Conservation (phyloP, 2,888 invertebrate species). For the Sphinx pinastri region DNA sequence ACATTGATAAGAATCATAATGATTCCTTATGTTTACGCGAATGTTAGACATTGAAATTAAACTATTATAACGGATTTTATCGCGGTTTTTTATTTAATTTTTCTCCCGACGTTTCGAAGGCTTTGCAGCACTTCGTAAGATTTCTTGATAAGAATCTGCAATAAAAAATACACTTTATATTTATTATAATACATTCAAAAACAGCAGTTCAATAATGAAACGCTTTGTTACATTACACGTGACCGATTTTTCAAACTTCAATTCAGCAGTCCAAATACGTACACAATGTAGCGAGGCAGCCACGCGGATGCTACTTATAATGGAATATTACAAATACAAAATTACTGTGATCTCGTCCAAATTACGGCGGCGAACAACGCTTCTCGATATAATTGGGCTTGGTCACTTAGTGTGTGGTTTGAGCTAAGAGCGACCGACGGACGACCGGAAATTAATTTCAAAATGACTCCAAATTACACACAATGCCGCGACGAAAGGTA, state of each 20-base stretch:
- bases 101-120: too few relatives aligned
- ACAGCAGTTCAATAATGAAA: constrained; percentile 5
- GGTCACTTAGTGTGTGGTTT: constrained; percentile 49
- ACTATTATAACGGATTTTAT: too few relatives aligned
- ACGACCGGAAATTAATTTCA: constrained; percentile 22
- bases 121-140: too few relatives aligned
- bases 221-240: not conserved
- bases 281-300: constrained; percentile 38
- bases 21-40: too few relatives aligned
- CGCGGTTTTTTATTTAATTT: too few relatives aligned
- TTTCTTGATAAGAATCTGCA: constrained; percentile 10
- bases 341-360: constrained; percentile 72
- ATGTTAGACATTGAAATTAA: too few relatives aligned
- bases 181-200: not conserved
- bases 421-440: constrained; percentile 44
- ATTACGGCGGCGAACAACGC: constrained; percentile 64
- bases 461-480: constrained; percentile 17
- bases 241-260: not conserved
- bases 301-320: constrained; percentile 58
- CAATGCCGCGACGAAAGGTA: constrained; percentile 24
- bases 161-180: not conserved
- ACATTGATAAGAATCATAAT: constrained; percentile 10
- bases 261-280: constrained; percentile 22
- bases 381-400: constrained; percentile 69
- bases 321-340: constrained; percentile 68